Evolutionary conservation across 1,140 invertebrate species (phyloP).

Genomic region (Rhyzopertha dominica): DNA sequence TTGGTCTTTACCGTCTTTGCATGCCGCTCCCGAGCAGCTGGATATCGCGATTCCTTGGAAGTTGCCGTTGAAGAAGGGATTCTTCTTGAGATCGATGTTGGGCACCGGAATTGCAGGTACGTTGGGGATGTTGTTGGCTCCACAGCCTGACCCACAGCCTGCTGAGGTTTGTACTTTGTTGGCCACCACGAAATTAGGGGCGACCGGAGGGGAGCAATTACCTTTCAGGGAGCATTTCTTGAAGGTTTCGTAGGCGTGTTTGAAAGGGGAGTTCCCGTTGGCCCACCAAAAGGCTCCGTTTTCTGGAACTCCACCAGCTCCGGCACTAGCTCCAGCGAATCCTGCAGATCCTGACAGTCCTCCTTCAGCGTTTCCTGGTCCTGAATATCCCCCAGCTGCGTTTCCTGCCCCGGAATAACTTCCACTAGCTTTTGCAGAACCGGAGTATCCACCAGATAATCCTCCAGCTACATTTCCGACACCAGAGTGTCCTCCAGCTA

Average conservation of each 20-base stretch:
- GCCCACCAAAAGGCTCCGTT: constrained; percentile 52
- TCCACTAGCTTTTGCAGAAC: no score
- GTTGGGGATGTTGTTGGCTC: constrained; percentile 7
- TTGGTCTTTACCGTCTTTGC: constrained; percentile 5
- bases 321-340: constrained; percentile 33
- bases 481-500: no score
- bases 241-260: constrained; percentile 41
- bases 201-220: constrained; percentile 16
- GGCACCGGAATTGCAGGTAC: constrained; percentile 10
- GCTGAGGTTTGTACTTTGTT: constrained; percentile 15
- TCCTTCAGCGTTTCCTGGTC: no score
- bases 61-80: constrained; percentile 37
- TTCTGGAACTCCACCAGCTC: constrained; percentile 15
- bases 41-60: constrained; percentile 13
- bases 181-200: constrained; percentile 12
- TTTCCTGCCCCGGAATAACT: no score
- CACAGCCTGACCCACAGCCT: constrained; percentile 8
- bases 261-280: constrained; percentile 51
- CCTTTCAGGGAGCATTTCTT: constrained; percentile 34
- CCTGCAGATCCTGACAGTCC: no score
- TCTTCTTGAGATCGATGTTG: constrained; percentile 37
- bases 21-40: not conserved
- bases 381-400: no score
- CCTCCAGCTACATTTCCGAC: no score
- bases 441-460: no score